Evolutionary conservation across 2,888 invertebrate genomes (phyloP), one percentile per base, ranked within the genome.

Genomic region (Scrobipalpa costella): DNA sequence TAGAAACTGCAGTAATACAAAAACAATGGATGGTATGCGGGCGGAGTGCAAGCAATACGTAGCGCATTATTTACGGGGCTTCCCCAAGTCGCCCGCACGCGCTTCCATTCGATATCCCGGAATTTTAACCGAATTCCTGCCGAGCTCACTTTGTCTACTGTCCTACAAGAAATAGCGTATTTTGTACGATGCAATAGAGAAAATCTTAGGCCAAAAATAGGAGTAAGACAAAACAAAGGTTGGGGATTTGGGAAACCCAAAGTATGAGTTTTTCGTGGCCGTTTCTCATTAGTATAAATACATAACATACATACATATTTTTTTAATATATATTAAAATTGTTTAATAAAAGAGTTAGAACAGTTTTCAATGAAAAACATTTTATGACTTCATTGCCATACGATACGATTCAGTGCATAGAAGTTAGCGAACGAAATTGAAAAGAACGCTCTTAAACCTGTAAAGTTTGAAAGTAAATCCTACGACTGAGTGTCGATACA

Each of bases 121-220:
- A 65, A 65, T 63, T 60, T 63, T 65, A 65, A 65, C 65, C 60
- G 65, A 63, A 65, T 65, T 61, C 60, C 55, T 27, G 33, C 52
- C 49, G 47, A 61, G 49, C 21, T 49, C 27, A 40, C 47, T 59
- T 27, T 55, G 52, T 52, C 33, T 55, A 55, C 27, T 27, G 55
- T 55, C 11, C 55, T 55, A 15, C 34, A 27, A 15, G 7, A 52
- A 52, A 52, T 27, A n/a, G 27, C 19, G 9, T 52, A 11, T 52
- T 19, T 7, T 7, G 13, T 52, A n/a, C 13, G 13, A 33, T 27
- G 27, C 5, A 33, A 52, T 1, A n/a, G 38, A n/a, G 13, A 52
- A 33, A 52, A 27, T 21, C 33, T 52, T 33, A 27, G 27, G 27
- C 5, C 2, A 27, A 27, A n/a, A n/a, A n/a, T n/a, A n/a, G n/a